Evolutionary conservation across 53 echinoderm and acorn worm genomes (phyloP).

Genomic region (Henricia sp.): DNA sequence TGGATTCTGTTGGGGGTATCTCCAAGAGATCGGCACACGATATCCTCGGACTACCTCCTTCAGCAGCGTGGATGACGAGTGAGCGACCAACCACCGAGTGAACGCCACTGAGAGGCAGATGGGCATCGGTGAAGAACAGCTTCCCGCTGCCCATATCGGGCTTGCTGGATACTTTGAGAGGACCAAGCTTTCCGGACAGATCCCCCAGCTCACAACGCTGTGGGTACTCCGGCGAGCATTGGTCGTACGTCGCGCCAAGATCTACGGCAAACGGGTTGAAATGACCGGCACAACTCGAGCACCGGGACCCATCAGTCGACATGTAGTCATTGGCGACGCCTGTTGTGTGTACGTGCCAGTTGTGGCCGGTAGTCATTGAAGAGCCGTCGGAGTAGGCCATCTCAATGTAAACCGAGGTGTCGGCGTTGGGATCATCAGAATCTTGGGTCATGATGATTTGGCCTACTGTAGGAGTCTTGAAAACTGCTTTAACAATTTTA

Average conservation of each 20-base stretch:
- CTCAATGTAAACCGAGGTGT: slow-evolving; percentile 85
- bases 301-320: slow-evolving; percentile 55
- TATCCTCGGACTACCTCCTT: slow-evolving; percentile 68
- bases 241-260: slow-evolving; percentile 64
- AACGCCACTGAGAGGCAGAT: slow-evolving; percentile 82
- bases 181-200: slow-evolving; percentile 77
- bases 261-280: slow-evolving; percentile 84
- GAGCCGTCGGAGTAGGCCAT: slow-evolving; percentile 82
- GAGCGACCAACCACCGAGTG: slow-evolving; percentile 69
- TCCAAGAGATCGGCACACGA: slow-evolving; percentile 79
- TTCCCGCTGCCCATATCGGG: slow-evolving; percentile 71
- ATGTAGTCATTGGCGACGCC: slow-evolving; percentile 74
- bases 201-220: slow-evolving; percentile 92
- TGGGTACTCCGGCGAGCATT: slow-evolving; percentile 69
- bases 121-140: slow-evolving; percentile 87
- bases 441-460: slow-evolving; percentile 82
- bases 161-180: slow-evolving; percentile 55
- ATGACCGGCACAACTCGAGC: slow-evolving; percentile 76
- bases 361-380: slow-evolving; percentile 67
- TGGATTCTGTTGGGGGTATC: slow-evolving; percentile 42
- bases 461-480: slow-evolving; percentile 84
- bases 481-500: slow-evolving; percentile 76
- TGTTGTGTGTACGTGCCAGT: slow-evolving; percentile 90
- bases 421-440: slow-evolving; percentile 77
- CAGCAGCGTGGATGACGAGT: slow-evolving; percentile 72